phyloP scores from a whole-genome alignment of 2,888 invertebrate species.

The Philereme transversata region DNA sequence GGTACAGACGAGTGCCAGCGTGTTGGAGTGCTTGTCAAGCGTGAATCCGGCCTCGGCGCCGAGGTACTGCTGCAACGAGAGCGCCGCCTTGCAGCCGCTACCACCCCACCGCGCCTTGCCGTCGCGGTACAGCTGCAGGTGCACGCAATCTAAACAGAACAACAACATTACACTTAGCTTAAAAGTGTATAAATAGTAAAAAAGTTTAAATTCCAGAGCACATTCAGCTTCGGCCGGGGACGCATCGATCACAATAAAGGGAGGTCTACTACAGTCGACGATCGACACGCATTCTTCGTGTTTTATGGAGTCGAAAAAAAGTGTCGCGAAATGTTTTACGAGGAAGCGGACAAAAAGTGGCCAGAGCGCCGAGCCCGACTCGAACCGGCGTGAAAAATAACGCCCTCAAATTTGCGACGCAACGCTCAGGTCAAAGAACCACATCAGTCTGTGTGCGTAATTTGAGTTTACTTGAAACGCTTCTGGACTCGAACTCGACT shows the following conservation, averaged over 20 bases:
- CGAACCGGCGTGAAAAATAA: not conserved
- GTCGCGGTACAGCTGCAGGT: slow-evolving; percentile 94
- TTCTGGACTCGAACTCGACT: no score
- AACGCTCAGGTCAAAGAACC: no score
- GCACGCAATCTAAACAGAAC: slow-evolving; percentile 89
- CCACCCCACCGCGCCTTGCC: slow-evolving; percentile 86
- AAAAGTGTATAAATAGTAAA: no score
- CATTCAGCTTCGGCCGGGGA: slow-evolving; percentile 29
- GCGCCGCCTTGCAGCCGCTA: slow-evolving; percentile 88
- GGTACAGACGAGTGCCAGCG: slow-evolving; percentile 93
- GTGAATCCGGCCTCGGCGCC: slow-evolving; percentile 94
- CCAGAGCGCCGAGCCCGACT: not conserved
- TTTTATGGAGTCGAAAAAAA: slow-evolving; percentile 55
- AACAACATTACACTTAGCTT: not conserved
- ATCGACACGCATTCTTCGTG: slow-evolving; percentile 51
- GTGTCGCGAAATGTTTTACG: slow-evolving; percentile 31
- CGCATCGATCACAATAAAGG: slow-evolving; percentile 46
- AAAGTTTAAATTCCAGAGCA: slow-evolving; percentile 36
- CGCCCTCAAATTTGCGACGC: not conserved
- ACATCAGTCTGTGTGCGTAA: no score
- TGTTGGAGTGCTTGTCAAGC: slow-evolving; percentile 95
- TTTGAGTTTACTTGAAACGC: no score
- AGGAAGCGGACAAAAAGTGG: slow-evolving; percentile 6
- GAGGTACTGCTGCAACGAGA: slow-evolving; percentile 93
- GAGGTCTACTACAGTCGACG: slow-evolving; percentile 33